Evolutionary conservation across 2,113 vertebrate genomes (phyloP).

Genomic region (Cyprinodon tularosa): DNA sequence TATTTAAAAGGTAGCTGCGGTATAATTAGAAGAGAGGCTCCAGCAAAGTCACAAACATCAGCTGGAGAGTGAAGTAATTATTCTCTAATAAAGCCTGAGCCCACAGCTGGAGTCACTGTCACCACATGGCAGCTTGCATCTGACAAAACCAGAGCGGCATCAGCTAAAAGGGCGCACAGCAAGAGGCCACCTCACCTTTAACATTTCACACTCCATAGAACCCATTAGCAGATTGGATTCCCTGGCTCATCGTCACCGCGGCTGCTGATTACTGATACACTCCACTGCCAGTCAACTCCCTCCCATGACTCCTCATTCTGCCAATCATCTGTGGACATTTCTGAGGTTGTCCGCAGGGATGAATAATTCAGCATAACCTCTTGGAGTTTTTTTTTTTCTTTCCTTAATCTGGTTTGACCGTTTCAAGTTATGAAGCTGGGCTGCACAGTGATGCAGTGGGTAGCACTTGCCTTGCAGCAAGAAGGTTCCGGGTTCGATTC

Average conservation of each 20-base stretch:
- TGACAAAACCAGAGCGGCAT: slow-evolving; percentile 48
- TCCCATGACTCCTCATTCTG: slow-evolving; percentile 53
- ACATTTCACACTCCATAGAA: slow-evolving; percentile 71
- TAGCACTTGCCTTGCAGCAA: no score
- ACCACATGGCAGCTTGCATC: slow-evolving; percentile 29
- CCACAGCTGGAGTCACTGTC: slow-evolving; percentile 42
- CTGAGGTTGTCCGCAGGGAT: slow-evolving; percentile 6
- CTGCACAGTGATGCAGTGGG: neutral
- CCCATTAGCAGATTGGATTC: slow-evolving; percentile 74
- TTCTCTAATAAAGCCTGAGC: slow-evolving; percentile 54
- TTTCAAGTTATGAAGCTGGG: slow-evolving; percentile 17
- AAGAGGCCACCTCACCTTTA: slow-evolving; percentile 58
- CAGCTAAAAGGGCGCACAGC: slow-evolving; percentile 66
- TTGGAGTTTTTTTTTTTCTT: slow-evolving; percentile 29
- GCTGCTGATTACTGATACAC: slow-evolving; percentile 64
- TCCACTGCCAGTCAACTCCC: slow-evolving; percentile 45
- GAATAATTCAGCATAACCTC: slow-evolving; percentile 34
- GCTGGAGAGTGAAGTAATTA: slow-evolving; percentile 53
- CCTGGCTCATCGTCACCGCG: slow-evolving; percentile 62
- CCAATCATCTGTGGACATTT: slow-evolving; percentile 40
- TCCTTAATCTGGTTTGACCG: slow-evolving; percentile 27
- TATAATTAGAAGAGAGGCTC: slow-evolving; percentile 54
- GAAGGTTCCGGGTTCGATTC: no score
- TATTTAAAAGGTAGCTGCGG: slow-evolving; percentile 45
- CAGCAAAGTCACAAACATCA: slow-evolving; percentile 37